phyloP scores from a whole-genome alignment of 2,797 vertebrate species.

The Aulostomus chinensis region DNA sequence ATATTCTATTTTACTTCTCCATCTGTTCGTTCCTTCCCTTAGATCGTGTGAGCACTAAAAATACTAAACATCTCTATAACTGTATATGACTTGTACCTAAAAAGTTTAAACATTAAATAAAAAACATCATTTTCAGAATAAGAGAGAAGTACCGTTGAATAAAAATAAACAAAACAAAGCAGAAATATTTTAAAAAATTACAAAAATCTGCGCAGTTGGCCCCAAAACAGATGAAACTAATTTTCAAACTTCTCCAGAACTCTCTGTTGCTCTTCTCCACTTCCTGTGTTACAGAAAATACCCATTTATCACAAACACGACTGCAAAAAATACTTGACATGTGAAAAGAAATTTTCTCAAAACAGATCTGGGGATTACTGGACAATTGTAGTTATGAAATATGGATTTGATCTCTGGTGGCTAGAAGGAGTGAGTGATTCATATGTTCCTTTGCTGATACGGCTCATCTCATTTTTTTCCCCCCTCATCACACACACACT shows the following conservation, averaged over 20 bases:
- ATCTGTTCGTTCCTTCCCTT: background rate
- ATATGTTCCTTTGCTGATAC: constrained; percentile 41
- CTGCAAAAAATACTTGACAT: no score
- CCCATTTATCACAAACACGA: no score
- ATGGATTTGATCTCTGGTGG: constrained; percentile 1
- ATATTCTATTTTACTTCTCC: background rate
- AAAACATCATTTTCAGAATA: no score
- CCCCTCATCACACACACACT: constrained; percentile 26
- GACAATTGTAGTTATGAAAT: constrained; percentile 7
- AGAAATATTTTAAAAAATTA: no score
- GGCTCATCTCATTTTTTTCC: constrained; percentile 17
- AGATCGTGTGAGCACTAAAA: background rate
- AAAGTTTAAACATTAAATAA: background rate
- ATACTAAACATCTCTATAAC: background rate
- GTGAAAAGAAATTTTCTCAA: constrained; percentile 1
- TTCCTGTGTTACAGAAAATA: constrained; percentile 46
- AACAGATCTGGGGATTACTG: constrained; percentile 14
- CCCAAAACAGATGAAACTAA: constrained; percentile 20
- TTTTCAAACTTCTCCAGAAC: constrained; percentile 44
- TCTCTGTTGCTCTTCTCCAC: constrained; percentile 11
- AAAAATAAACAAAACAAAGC: constrained; percentile 16
- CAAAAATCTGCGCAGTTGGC: no score
- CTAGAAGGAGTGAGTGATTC: constrained; percentile 26
- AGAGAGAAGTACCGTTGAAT: background rate
- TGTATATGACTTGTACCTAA: background rate